phyloP scores from a whole-genome alignment of 2,888 invertebrate genomes.

The Agriotes lineatus region DNA sequence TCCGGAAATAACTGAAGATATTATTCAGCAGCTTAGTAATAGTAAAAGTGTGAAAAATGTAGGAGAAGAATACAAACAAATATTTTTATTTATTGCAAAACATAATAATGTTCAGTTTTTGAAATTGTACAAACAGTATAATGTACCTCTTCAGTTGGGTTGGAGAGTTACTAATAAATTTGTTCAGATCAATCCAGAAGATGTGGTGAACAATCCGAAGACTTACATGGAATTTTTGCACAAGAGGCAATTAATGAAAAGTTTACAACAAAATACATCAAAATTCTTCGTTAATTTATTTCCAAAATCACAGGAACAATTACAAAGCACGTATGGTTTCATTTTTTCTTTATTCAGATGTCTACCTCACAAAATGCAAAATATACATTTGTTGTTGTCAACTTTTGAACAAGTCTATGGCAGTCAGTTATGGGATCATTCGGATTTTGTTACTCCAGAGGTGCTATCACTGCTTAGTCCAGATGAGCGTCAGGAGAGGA shows the following conservation, averaged over 20 bases:
- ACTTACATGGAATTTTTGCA: constrained; percentile 1
- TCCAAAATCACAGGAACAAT: constrained; percentile 22
- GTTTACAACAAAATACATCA: constrained; percentile 15
- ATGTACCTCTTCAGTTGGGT: constrained; percentile 20
- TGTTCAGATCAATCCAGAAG: constrained; percentile 18
- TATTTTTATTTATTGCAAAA: constrained; percentile 20
- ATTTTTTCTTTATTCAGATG: neutral
- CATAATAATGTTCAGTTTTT: constrained; percentile 24
- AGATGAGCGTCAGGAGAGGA: neutral
- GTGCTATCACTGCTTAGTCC: constrained; percentile 18
- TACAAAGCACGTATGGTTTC: neutral
- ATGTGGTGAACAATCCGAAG: constrained; percentile 14
- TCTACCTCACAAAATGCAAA: neutral
- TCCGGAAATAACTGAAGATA: constrained; percentile 23
- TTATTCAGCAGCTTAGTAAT: constrained; percentile 9
- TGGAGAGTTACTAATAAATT: constrained; percentile 28
- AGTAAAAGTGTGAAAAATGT: neutral
- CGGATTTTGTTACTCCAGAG: neutral
- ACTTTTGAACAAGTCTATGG: constrained; percentile 21
- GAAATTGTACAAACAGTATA: constrained; percentile 31
- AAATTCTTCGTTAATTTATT: constrained; percentile 18
- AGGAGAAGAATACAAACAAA: neutral
- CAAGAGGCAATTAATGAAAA: constrained; percentile 20
- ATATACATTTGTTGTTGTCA: constrained; percentile 11
- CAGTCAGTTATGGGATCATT: constrained; percentile 24